phyloP scores from a whole-genome alignment of 1,140 invertebrate species.

The Drosophila lowei region DNA sequence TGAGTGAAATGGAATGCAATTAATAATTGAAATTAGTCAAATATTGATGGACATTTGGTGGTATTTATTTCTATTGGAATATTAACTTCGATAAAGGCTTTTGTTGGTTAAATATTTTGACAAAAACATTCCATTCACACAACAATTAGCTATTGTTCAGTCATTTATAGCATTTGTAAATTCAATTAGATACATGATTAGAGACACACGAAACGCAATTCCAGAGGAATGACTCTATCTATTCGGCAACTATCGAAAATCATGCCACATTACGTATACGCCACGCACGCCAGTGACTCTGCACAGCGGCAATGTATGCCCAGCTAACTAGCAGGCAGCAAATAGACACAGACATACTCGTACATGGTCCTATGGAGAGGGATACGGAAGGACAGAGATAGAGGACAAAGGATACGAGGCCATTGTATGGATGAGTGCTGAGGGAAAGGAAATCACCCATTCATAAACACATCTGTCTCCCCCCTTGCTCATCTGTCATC shows the following conservation, averaged over 20 bases:
- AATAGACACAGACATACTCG: conserved; percentile 24
- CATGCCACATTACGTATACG: conserved; percentile 60
- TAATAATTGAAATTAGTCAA: too few relatives aligned
- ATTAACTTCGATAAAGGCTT: neutral
- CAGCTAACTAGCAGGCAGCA: conserved; percentile 48
- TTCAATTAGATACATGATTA: conserved; percentile 44
- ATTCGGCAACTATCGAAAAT: conserved; percentile 40
- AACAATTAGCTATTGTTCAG: conserved; percentile 20
- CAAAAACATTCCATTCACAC: conserved; percentile 17
- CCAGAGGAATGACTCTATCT: conserved; percentile 24
- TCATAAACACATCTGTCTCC: conserved; percentile 38
- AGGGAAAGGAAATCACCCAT: conserved; percentile 44
- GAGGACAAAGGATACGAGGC: conserved; percentile 8
- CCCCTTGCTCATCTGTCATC: conserved; percentile 48
- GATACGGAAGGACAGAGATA: conserved; percentile 3
- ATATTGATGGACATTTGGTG: too few relatives aligned
- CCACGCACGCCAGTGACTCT: conserved; percentile 37
- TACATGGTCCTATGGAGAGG: conserved; percentile 1
- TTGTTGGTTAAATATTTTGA: neutral
- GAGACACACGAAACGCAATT: conserved; percentile 34
- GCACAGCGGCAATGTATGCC: conserved; percentile 10
- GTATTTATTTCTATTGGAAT: too few relatives aligned
- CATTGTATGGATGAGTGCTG: conserved; percentile 26
- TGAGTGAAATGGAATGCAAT: too few relatives aligned
- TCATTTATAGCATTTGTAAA: conserved; percentile 26